Percentiles rank a stretch among this genome's conserved stretches.
phyloP scores from a whole-genome alignment of 2,797 vertebrate species.

The Nyctibius grandis region DNA sequence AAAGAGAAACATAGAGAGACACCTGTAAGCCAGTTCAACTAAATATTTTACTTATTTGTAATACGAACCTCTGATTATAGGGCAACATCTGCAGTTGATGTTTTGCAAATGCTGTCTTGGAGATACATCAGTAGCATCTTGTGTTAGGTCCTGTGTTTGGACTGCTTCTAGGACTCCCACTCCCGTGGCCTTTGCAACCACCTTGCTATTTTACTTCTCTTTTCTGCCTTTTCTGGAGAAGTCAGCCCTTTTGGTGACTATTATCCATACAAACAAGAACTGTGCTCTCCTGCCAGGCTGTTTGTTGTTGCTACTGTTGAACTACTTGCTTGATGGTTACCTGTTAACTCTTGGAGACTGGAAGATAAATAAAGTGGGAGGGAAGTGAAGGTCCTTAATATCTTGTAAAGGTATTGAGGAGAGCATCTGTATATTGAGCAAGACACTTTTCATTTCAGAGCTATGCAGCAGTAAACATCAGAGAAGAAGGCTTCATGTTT shows the following conservation, averaged over 20 bases:
- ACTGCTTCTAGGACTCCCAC: not conserved
- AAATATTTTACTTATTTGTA: slow-evolving; percentile 11
- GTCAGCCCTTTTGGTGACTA: not conserved
- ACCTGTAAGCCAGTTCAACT: not conserved
- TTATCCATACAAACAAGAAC: not conserved
- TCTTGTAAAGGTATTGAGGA: fast-evolving
- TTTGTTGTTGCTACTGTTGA: not conserved
- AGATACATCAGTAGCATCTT: not conserved
- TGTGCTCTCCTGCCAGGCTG: not conserved
- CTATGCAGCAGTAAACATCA: not conserved
- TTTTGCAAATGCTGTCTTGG: not conserved
- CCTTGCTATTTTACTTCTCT: not conserved
- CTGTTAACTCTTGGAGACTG: not conserved
- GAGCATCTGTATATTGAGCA: not conserved
- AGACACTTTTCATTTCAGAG: not conserved
- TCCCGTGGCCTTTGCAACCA: not conserved
- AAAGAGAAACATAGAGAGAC: not conserved
- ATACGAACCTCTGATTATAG: not conserved
- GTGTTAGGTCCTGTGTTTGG: not conserved
- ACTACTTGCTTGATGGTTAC: not conserved
- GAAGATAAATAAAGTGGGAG: not conserved
- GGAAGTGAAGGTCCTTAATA: not conserved
- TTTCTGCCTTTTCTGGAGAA: not conserved
- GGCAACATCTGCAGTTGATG: not conserved
- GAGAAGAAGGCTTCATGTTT: not conserved